Evolutionary conservation across 2,797 vertebrate species (phyloP), one percentile per base, ranked within the genome.

Genomic region (Pangasius mekongensis): DNA sequence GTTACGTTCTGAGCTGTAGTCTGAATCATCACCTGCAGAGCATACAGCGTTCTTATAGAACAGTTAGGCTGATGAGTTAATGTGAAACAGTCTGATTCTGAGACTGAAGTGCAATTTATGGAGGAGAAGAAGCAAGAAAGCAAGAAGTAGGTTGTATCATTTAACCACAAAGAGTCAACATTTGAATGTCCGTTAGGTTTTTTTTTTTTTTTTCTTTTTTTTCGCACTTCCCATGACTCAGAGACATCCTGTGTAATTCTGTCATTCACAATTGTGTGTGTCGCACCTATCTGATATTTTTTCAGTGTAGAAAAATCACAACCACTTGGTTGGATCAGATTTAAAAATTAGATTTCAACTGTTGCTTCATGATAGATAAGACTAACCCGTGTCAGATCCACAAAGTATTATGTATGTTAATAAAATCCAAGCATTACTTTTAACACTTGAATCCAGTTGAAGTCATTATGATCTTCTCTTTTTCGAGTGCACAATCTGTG

Each of bases 121-220:
- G 86, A 78, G 84, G 81, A 89, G 84, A 58, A 64, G 85, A 62
- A 71, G 82, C 64, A 39, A 74, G 83, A 83, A 64, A 76, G 56
- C 67, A 20, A 87, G 84, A 83, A 71, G 24, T 73, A 84, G 54
- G 69, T 86, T 85, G 67, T 54, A 43, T 83, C 82, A 85, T 69
- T 56, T 77, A 88, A 87, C 76, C 83, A 69, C 78, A 86, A 54
- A 78, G 81, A 90, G 84, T 87, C 87, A 85, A 91, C 87, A 87
- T 58, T 82, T 81, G 84, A 89, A 54, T 39, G 83, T 33, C 83
- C 49, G 83, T 84, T 84, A 84, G 49, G 83, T 16, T 3, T 43
- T 43, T 43, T 43, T 39, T 39, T 39, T 39, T 39, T 39, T 39
- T 39, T 39, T 39, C 3, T 39, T 39, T 39, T 39, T 39, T 20